Evolutionary conservation across 2,113 vertebrate genomes (phyloP), one percentile per base, ranked within the genome.

Genomic region (Fukomys damarensis): DNA sequence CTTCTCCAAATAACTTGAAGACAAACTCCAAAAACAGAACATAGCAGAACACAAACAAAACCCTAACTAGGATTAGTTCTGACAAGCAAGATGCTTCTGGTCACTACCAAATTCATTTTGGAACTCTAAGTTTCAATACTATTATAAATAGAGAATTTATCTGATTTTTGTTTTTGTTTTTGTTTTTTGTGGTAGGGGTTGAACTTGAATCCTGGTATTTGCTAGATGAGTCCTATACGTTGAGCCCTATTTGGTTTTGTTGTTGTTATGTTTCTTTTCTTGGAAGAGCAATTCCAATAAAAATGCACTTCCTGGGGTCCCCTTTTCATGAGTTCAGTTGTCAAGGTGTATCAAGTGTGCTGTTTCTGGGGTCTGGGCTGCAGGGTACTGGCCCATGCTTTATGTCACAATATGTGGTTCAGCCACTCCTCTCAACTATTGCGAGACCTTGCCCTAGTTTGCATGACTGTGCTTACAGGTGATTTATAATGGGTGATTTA

Each of bases 261-360:
- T 54, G 0, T 30, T 61, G 65, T 1, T 82, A 32, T 43, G 5
- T 7, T 86, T 90, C 24, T 72, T n/a, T 38, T 83, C 13, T 61
- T 92, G 30, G 86, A 82, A 91, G 17, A 86, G 26, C 46, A 43
- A 66, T 86, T 86, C 52, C 30, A 77, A 83, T 70, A 20, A 91
- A 94, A 74, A 38, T 16, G 4, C 72, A 43, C 14, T 49, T 46
- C 9, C 38, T 9, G 35, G n/a, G 35, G 35, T 56, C 7, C 17
- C 20, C n/a, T 77, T 88, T 86, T 3, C 2, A 5, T 32, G n/a
- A 66, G 13, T 43, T 84, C 74, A 70, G 14, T 86, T 38, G 82
- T 79, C 32, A 77, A 52, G 22, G 24, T 3, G 8, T 63, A 13
- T 30, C 14, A 19, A 52, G 72, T 2, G 2, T 7, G 7, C 54